These are phyloP conservation scores for Elephas maximus DNA, from an alignment of 2,113 vertebrate genomes.

Conservation along the genomic window DNA sequence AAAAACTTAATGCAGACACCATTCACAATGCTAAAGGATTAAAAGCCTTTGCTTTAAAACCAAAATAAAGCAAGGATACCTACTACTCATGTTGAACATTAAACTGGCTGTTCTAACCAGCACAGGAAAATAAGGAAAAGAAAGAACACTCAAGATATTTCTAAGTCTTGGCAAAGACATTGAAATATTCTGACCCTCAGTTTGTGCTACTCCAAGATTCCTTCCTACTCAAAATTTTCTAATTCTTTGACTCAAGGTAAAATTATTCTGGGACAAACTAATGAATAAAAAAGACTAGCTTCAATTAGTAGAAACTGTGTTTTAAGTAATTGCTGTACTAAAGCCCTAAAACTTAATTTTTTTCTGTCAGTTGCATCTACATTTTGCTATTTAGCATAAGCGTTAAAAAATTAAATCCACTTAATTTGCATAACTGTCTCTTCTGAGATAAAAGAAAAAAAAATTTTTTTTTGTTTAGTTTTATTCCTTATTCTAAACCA, in stretches of 20 bases:
- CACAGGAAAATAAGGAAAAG: not conserved
- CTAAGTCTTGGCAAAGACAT: not conserved
- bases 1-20: not conserved
- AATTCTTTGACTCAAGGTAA: not conserved
- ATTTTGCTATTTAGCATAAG: conserved; percentile 5
- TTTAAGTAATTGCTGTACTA: not conserved
- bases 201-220: not conserved
- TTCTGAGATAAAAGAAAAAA: not conserved
- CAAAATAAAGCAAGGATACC: not conserved
- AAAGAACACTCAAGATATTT: not conserved
- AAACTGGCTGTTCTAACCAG: not conserved
- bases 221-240: not conserved
- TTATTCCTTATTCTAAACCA: no score
- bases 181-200: not conserved
- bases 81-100: no score
- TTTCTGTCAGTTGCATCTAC: not conserved
- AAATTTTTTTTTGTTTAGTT: no score
- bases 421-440: not conserved
- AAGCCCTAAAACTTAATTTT: not conserved
- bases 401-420: not conserved
- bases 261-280: not conserved
- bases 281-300: not conserved
- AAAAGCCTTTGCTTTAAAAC: conserved; percentile 1
- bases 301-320: not conserved
- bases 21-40: not conserved